phyloP scores from a whole-genome alignment of 1,140 invertebrate genomes.

The Scaptomyza hsui region DNA sequence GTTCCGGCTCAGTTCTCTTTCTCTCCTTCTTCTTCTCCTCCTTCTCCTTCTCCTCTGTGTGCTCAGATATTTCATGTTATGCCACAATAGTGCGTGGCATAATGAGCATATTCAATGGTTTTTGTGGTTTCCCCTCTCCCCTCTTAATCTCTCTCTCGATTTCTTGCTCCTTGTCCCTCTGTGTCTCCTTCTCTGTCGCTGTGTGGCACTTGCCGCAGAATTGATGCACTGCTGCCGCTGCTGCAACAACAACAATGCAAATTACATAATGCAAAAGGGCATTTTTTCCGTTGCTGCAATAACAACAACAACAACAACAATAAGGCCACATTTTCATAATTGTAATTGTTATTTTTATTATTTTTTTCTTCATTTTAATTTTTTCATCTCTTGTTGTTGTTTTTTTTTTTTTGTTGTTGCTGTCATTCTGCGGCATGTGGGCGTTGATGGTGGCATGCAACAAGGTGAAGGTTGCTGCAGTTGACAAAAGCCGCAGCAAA shows the following conservation, averaged over 20 bases:
- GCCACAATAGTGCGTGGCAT: slow-evolving; percentile 65
- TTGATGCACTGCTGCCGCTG: slow-evolving; percentile 10
- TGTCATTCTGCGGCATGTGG: slow-evolving; percentile 15
- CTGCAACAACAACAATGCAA: slow-evolving; percentile 7
- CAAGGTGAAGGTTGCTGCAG: slow-evolving; percentile 80
- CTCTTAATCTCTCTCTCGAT: neutral
- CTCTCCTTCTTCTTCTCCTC: too few species aligned
- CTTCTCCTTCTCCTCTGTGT: too few species aligned
- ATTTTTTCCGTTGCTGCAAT: slow-evolving; percentile 11
- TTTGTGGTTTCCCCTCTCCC: slow-evolving; percentile 32
- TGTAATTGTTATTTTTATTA: neutral
- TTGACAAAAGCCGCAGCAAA: slow-evolving; percentile 67
- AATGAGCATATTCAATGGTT: slow-evolving; percentile 70
- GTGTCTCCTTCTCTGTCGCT: neutral
- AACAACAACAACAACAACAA: slow-evolving; percentile 5
- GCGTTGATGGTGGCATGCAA: slow-evolving; percentile 46
- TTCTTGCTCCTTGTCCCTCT: neutral
- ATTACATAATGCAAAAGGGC: slow-evolving; percentile 40
- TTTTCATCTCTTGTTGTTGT: slow-evolving; percentile 22
- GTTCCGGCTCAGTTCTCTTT: too few species aligned
- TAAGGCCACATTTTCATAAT: neutral
- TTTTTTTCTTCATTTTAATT: slow-evolving; percentile 47
- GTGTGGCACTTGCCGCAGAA: slow-evolving; percentile 13
- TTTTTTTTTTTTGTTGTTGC: slow-evolving; percentile 3
- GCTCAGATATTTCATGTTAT: neutral